These are phyloP conservation scores for Axis porcinus DNA, from an alignment of 2,113 vertebrate genomes.

Conservation along the genomic window DNA sequence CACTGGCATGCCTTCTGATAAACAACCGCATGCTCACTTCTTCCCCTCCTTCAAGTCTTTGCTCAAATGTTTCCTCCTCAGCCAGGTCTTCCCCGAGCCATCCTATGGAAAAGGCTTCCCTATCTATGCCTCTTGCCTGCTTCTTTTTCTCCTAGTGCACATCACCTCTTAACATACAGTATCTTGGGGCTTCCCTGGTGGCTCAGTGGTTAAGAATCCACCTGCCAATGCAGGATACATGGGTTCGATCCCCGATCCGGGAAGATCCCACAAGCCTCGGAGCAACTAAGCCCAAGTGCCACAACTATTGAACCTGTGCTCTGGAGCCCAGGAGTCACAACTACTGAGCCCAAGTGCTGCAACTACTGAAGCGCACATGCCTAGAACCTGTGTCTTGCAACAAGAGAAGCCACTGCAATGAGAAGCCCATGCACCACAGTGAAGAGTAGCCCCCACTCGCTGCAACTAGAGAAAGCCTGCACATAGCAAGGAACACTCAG, in stretches of 20 bases:
- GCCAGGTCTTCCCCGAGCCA: not conserved
- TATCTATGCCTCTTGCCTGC: not conserved
- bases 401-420: not conserved
- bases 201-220: not conserved
- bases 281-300: not conserved
- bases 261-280: not conserved
- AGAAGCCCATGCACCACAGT: not conserved
- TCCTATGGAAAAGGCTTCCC: not conserved
- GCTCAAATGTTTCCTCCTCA: not conserved
- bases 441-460: not conserved
- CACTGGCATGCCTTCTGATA: not conserved
- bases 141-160: not conserved
- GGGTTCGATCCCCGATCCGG: not conserved
- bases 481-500: not conserved
- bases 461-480: not conserved
- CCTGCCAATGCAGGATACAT: not conserved
- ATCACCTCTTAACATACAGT: not conserved
- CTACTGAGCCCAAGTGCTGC: not conserved
- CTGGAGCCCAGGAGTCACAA: not conserved
- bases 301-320: not conserved
- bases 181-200: not conserved
- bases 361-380: not conserved
- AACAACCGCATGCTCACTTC: not conserved
- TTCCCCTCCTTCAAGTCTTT: not conserved
- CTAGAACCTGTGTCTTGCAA: not conserved